Evolutionary conservation across 2,888 invertebrate genomes (phyloP).

Genomic region (Beris morrisii): DNA sequence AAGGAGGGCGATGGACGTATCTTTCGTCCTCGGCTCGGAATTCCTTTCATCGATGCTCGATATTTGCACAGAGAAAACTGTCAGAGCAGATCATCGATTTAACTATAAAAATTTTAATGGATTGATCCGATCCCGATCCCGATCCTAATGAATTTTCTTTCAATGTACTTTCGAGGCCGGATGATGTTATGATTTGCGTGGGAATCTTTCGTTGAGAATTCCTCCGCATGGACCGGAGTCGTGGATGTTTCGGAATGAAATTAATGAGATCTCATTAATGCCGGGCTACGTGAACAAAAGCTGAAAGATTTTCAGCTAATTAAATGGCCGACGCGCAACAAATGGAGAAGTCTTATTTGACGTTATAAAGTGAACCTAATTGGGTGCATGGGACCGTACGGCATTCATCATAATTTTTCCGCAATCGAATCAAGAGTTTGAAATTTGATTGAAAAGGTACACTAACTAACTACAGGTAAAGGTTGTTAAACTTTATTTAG

Average conservation of each 20-base stretch:
- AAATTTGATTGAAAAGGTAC: slow-evolving; percentile 16
- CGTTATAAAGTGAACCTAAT: slow-evolving; percentile 28
- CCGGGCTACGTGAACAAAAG: slow-evolving; percentile 18
- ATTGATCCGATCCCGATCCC: not conserved
- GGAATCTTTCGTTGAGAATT: slow-evolving; percentile 17
- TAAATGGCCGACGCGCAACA: slow-evolving; percentile 29
- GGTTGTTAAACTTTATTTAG: slow-evolving; percentile 9
- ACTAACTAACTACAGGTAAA: slow-evolving; percentile 12
- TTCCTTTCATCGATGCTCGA: slow-evolving; percentile 4
- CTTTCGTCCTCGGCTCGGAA: not conserved
- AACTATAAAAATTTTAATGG: slow-evolving; percentile 1
- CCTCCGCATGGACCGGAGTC: slow-evolving; percentile 14
- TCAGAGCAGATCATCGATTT: slow-evolving; percentile 14
- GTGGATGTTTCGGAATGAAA: slow-evolving; percentile 21
- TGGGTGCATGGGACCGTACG: slow-evolving; percentile 24
- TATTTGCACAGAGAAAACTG: slow-evolving; percentile 31
- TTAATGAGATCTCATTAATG: slow-evolving; percentile 33
- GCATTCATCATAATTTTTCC: slow-evolving; percentile 31
- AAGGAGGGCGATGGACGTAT: not conserved
- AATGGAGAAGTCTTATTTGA: slow-evolving; percentile 24
- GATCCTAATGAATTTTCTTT: slow-evolving; percentile 25
- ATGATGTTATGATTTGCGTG: slow-evolving; percentile 18
- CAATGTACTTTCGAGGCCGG: slow-evolving; percentile 1
- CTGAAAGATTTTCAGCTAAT: slow-evolving; percentile 31
- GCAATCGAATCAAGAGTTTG: slow-evolving; percentile 25